Percentiles rank a stretch among this genome's conserved stretches.
These are phyloP conservation scores for Parus major DNA, from an alignment of 2,113 vertebrate species.

Conservation along the genomic window DNA sequence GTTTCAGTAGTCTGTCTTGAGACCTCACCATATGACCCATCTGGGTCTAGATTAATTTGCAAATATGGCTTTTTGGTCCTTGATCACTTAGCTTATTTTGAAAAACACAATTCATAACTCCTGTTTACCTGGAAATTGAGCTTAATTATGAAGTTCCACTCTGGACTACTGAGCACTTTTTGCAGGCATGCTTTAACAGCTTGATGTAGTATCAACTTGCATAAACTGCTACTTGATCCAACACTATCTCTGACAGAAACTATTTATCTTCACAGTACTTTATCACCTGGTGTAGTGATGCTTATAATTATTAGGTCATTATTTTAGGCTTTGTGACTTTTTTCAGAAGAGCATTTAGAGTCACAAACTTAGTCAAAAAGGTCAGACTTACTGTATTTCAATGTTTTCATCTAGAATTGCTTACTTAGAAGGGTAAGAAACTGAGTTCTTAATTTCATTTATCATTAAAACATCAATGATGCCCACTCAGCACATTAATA, in stretches of 20 bases:
- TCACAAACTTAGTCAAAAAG: neutral
- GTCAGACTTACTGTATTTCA: neutral
- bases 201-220: neutral
- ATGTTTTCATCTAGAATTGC: neutral
- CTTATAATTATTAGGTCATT: neutral
- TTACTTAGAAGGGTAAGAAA: slow-evolving; percentile 8
- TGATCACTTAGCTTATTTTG: neutral
- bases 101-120: neutral
- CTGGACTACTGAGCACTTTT: neutral
- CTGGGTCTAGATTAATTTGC: neutral
- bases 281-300: slow-evolving; percentile 1
- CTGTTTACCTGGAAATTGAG: neutral
- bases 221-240: neutral
- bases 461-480: neutral
- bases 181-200: neutral
- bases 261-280: neutral
- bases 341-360: slow-evolving; percentile 7
- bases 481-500: neutral
- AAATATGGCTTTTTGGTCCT: neutral
- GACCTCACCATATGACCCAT: neutral
- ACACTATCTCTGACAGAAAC: neutral
- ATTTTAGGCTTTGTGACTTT: neutral
- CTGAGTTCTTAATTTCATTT: neutral
- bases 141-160: neutral
- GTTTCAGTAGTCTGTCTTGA: neutral